Percentiles rank a stretch among this genome's conserved stretches.
Evolutionary conservation across 2,113 vertebrate species (phyloP).

Genomic region (Tiliqua scincoides): DNA sequence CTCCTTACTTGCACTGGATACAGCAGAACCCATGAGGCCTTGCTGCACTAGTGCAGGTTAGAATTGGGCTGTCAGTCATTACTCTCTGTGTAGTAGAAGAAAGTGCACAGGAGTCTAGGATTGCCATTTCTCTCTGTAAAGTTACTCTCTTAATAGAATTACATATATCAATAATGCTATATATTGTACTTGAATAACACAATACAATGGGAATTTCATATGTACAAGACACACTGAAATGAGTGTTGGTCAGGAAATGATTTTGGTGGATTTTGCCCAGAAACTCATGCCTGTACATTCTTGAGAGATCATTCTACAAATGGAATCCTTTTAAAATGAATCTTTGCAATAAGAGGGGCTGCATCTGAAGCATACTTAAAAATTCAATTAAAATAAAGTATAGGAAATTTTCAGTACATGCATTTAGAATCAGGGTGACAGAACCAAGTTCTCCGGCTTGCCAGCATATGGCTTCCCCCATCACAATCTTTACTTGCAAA

Average conservation of each 20-base stretch:
- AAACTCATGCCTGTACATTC: neutral
- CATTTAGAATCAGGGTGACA: neutral
- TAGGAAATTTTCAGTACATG: neutral
- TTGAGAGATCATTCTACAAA: neutral
- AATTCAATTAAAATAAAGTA: neutral
- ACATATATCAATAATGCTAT: neutral
- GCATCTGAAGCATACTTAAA: neutral
- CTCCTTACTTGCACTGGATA: too few species aligned
- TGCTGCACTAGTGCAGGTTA: too few species aligned
- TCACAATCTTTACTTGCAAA: neutral
- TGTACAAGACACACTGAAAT: neutral
- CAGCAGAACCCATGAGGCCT: too few species aligned
- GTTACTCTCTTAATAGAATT: neutral
- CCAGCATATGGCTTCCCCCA: neutral
- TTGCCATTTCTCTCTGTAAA: too few species aligned
- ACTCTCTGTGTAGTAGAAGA: too few species aligned
- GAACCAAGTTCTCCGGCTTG: neutral
- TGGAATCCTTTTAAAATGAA: neutral
- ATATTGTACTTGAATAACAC: neutral
- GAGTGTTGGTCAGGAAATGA: neutral
- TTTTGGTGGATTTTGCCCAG: neutral
- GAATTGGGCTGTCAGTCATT: too few species aligned
- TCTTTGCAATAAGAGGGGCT: neutral
- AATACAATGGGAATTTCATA: neutral
- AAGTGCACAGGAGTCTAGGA: neutral